These are phyloP conservation scores for Leptosomus discolor DNA, from an alignment of 2,113 vertebrate species.

Conservation along the genomic window DNA sequence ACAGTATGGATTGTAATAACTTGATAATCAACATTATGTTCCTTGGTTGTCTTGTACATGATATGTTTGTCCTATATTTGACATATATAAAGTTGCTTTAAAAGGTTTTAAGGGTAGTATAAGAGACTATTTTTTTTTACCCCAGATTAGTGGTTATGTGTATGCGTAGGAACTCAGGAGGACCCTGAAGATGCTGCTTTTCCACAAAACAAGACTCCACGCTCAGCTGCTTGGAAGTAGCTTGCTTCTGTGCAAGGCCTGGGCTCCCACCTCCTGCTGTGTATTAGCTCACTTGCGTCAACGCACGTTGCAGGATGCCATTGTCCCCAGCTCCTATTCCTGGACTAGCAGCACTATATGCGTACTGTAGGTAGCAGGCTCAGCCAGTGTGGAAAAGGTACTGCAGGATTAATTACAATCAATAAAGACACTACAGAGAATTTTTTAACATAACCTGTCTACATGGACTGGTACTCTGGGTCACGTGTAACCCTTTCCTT, in stretches of 20 bases:
- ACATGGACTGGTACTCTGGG: not conserved
- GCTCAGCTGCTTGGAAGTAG: not conserved
- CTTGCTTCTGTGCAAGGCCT: not conserved
- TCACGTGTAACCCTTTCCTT: not conserved
- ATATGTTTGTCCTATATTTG: not conserved
- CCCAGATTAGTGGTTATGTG: not conserved
- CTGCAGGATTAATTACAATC: not conserved
- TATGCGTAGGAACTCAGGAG: fast-evolving
- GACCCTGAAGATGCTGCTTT: not conserved
- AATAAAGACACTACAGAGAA: not conserved
- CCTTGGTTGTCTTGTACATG: not conserved
- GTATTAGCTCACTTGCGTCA: not conserved
- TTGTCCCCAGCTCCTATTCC: not conserved
- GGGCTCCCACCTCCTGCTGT: not conserved
- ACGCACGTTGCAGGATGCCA: not conserved
- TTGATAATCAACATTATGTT: not conserved
- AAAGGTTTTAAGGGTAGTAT: not conserved
- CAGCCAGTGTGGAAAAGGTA: not conserved
- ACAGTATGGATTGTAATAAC: not conserved
- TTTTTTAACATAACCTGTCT: not conserved
- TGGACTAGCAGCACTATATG: not conserved
- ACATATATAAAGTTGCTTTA: not conserved
- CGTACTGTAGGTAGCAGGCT: not conserved
- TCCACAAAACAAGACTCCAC: not conserved
- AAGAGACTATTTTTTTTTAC: not conserved